phyloP scores from a whole-genome alignment of 2,113 vertebrate genomes.

The Misgurnus anguillicaudatus region DNA sequence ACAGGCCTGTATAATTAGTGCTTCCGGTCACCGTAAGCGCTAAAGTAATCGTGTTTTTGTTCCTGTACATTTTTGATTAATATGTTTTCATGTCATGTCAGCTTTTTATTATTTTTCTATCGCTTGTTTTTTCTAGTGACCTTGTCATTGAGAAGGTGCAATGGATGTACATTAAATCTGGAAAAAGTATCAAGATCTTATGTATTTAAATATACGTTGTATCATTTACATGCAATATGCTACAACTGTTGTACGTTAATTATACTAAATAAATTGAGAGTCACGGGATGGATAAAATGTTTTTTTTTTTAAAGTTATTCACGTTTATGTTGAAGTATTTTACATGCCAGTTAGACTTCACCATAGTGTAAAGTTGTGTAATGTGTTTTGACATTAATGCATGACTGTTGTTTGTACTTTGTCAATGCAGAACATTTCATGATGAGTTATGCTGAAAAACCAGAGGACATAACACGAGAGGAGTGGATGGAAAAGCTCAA shows the following conservation, averaged over 20 bases:
- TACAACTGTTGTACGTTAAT: neutral
- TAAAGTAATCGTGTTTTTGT: neutral
- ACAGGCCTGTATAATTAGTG: constrained; percentile 48
- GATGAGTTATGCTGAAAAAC: constrained; percentile 98
- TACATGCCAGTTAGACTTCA: neutral
- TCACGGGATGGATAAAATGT: neutral
- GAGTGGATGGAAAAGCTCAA: constrained; percentile 99
- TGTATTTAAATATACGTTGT: neutral
- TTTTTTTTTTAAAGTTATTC: neutral
- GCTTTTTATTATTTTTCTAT: neutral
- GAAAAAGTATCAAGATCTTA: neutral
- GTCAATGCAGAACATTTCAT: constrained; percentile 63
- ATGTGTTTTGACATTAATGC: neutral
- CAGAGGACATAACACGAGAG: constrained; percentile 95
- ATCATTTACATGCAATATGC: neutral
- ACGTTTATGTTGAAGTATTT: no score
- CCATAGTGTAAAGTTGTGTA: no score
- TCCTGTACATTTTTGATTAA: neutral
- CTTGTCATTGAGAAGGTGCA: neutral
- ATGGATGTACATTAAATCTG: neutral
- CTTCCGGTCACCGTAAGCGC: constrained; percentile 32
- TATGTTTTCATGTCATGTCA: neutral
- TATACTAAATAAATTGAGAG: neutral
- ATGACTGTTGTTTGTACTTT: neutral
- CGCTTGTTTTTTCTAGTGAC: neutral